Evolutionary conservation across 2,888 invertebrate genomes (phyloP).

Genomic region (Microchrysa polita): DNA sequence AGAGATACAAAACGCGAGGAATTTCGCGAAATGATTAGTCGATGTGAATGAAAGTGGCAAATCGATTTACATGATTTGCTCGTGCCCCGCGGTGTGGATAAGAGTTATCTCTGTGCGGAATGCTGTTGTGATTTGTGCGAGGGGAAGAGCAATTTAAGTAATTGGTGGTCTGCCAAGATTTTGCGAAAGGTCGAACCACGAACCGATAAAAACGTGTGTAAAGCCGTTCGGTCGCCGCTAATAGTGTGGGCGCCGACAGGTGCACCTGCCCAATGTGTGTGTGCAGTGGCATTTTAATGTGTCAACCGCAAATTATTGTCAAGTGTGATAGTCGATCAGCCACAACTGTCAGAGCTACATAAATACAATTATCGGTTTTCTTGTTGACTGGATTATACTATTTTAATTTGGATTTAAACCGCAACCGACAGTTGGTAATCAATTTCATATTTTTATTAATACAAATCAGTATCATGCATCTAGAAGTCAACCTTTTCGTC

Average conservation of each 20-base stretch:
- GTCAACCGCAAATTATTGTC: constrained; percentile 1
- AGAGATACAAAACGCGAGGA: neutral
- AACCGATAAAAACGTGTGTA: neutral
- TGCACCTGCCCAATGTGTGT: neutral
- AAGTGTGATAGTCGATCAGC: neutral
- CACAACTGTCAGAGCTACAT: neutral
- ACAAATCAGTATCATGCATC: neutral
- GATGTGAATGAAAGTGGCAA: neutral
- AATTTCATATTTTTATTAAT: too few relatives aligned
- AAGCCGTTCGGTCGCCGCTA: neutral
- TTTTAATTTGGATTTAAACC: too few relatives aligned
- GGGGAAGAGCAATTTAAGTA: neutral
- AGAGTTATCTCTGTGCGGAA: neutral
- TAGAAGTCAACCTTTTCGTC: neutral
- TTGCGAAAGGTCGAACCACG: neutral
- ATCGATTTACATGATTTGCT: constrained; percentile 7
- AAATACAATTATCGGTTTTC: neutral
- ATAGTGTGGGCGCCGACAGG: neutral
- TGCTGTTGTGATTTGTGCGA: neutral
- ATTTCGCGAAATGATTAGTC: neutral
- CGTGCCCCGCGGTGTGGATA: neutral
- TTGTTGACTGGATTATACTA: neutral
- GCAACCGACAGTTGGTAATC: too few relatives aligned
- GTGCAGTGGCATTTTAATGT: neutral
- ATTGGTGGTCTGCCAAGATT: neutral